Evolutionary conservation across 2,113 vertebrate species (phyloP).

Genomic region (Opisthocomus hoazin): DNA sequence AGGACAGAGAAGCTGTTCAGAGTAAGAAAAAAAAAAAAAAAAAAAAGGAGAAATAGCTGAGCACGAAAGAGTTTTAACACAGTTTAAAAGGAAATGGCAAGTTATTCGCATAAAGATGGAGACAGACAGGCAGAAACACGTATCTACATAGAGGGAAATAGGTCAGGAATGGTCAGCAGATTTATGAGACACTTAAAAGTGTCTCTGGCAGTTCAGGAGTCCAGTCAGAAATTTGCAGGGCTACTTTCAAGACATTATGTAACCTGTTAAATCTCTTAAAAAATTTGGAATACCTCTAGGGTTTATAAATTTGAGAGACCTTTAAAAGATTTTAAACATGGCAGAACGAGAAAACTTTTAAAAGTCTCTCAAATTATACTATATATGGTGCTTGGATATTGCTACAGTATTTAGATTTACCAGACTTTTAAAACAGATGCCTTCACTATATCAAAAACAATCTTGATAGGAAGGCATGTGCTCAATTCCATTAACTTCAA

Average conservation of each 20-base stretch:
- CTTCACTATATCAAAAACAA: background rate
- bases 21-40: background rate
- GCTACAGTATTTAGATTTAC: background rate
- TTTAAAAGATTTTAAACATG: background rate
- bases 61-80: background rate
- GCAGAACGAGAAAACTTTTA: background rate
- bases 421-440: background rate
- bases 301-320: background rate
- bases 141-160: background rate
- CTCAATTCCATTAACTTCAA: background rate
- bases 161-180: background rate
- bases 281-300: background rate
- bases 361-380: background rate
- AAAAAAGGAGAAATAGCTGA: background rate
- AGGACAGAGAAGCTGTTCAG: background rate
- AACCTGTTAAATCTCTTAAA: background rate
- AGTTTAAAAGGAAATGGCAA: conserved; percentile 7
- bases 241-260: background rate
- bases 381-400: background rate
- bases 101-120: background rate
- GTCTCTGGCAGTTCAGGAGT: background rate
- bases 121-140: conserved; percentile 14
- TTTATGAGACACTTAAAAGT: background rate
- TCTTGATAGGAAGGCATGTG: background rate
- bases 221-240: background rate